Evolutionary conservation across 2,797 vertebrate species (phyloP), one percentile per base, ranked within the genome.

Genomic region (Chloroceryle amazona): DNA sequence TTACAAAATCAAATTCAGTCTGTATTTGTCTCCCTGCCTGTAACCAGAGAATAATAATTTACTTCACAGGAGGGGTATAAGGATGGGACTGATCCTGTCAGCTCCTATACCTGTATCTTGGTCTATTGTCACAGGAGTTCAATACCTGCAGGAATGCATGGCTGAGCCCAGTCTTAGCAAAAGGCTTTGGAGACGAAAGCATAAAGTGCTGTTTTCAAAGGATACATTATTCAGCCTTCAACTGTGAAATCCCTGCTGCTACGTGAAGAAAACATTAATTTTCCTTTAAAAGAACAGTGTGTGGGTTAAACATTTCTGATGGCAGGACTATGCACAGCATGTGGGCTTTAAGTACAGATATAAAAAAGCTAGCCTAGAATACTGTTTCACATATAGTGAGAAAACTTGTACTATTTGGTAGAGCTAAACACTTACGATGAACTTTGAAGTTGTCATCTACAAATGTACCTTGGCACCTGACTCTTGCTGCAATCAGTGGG

Each of bases 231-330:
- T 86, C 72, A 95, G 46, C 16, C 73, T 65, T 94, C 87, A 79
- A 33, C 82, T 89, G 86, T 76, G 73, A 93, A 95, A 95, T 79
- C 51, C 72, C 73, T 90, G 73, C 52, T 93, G 55, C 62, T 88
- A 57, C 79, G 70, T 81, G 93, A 90, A 96, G 80, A 93, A 95
- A 94, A 95, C 51, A 86, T 66, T 91, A 90, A 94, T 97, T 96
- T 97, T 95, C 47, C 73, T 81, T 93, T 95, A 76, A 96, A 95
- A 94, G 80, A 86, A 67, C 23, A 65, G 62, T 31, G 35, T 84
- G 88, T 81, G 91, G 42, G 91, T 94, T 96, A 90, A 93, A 76
- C 62, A 76, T 73, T 89, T 95, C 66, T 91, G 66, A 66, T 70
- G 73, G 89, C 82, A 95, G 66, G 66, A 78, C 85, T 88, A 5